Base-by-base conservation (phyloP, 2,113 vertebrate genomes). In the Furnarius figulus region DNA sequence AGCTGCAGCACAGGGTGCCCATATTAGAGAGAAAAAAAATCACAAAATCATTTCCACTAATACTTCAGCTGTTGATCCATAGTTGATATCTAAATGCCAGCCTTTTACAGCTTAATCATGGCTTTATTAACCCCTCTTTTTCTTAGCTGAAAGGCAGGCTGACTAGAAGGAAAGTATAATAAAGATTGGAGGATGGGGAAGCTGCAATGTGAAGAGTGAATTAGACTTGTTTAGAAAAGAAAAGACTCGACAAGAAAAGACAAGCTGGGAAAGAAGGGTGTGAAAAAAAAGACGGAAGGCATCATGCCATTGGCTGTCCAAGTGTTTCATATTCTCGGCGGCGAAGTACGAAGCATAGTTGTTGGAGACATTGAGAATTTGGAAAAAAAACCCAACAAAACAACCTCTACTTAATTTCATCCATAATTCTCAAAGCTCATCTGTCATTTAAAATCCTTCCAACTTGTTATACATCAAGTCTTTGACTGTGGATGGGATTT, bases 211-310 rank as follows among this genome's bases (percentile, higher is more conserved):
- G 75, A 95, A 95, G 95, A 70, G 59, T 81, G 92, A 93, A 83
- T 88, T 65, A 95, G 66, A 58, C 76, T 71, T 87, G 78, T 96
- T 94, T 63, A 87, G 92, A 92, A 91, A 91, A 81, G 90, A 96
- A 87, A 96, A 93, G 90, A 84, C 91, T 93, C 90, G 90, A 93
- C 94, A 94, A 84, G 72, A 89, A 92, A 96, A 96, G 96, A 96
- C 96, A 97, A 97, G 94, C 95, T 97, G 96, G 93, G 94, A 97
- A 97, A 96, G 96, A 95, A 94, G 94, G 89, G 96, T 96, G 95
- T 96, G 94, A 95, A 96, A 96, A 96, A 95, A 96, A 82, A 3
- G 95, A 58, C n/a, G 11, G 84, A 85, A 95, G 88, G 59, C 81
- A 67, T 77, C 61, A 6, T 59, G 71, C 73, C 33, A 90, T 74